Base-by-base conservation (phyloP, 2,113 vertebrate genomes). In the Psittacara wagleri region DNA sequence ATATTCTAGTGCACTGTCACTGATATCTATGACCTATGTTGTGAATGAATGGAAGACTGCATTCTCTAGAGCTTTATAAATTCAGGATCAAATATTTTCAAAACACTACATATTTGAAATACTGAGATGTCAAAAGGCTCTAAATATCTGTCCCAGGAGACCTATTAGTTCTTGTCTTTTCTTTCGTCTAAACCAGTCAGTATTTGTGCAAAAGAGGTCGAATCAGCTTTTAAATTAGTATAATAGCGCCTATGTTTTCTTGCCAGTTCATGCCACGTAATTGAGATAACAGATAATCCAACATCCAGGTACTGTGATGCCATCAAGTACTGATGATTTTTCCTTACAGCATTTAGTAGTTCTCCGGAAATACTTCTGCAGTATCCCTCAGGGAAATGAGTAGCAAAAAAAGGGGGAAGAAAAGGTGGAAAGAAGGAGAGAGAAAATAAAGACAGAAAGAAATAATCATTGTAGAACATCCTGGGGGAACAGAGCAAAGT, bases 401-500 rank as follows among this genome's bases (percentile, higher is more conserved):
- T 49, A 80, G 33, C 52, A 70, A 43, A 62, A 64, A 39, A 7
- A 63, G 6, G 12, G 16, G 55, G 61, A 20, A 3, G 72, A 93
- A 83, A 63, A 59, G 44, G 9, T 39, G 86, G 82, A 85, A 83
- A 92, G 81, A 94, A 94, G 70, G 80, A 69, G 35, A 83, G 79
- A 82, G 68, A 96, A 96, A 97, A 97, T 95, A 97, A 94, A 97
- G 93, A 95, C 57, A 96, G 90, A 96, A 97, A 97, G 95, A 97
- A 97, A 97, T 96, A 98, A 98, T 97, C 92, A 97, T 96, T 3
- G 4, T 69, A 95, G 91, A 97, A 96, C 92, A 94, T 97, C 97
- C 96, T 96, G 82, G 67, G 96, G 97, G 95, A 97, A 90, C 61
- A 76, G 54, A 96, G 46, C 81, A 48, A 97, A 97, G 92, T 88